Base-by-base conservation (phyloP, 2,113 vertebrate species). In the Percina caprodes region DNA sequence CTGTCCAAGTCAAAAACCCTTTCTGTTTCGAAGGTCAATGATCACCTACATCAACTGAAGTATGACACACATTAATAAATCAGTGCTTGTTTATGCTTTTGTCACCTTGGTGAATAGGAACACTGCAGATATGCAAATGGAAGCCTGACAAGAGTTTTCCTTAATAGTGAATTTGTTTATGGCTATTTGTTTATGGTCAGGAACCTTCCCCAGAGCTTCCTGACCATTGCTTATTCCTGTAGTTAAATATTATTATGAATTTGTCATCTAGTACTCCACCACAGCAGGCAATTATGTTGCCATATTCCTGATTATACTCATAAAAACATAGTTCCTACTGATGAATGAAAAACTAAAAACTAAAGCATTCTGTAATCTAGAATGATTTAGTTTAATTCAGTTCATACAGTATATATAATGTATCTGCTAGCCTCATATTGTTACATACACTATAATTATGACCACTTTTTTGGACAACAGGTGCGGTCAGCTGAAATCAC, bases 171-270 rank as follows among this genome's bases (percentile, higher is more conserved):
- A 92, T 94, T 92, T 90, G 91, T 84, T 89, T 92, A 75, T 39
- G 19, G 42, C 19, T 48, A 90, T 92, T 92, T 94, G 93, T 81
- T 87, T 93, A 88, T 77, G 87, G 89, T 88, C 77, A 69, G 83
- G 48, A 81, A 75, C 68, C 67, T 77, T 69, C 71, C 61, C 79
- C 45, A 1, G 48, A 10, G 70, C 78, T 86, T 88, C 88, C 77
- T 87, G 65, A 74, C 79, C 82, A 77, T 65, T 60, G 33, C 9
- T 54, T 11, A 69, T 71, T 74, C 30, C 30, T 69, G 15, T 81
- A 79, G 72, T 69, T 73, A 77, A 79, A 79, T 79, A 19, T 39
- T 35, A 21, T 79, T 67, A 18, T 74, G 14, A 78, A 39, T 67
- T 23, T 83, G n/a, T 16, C 26, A 42, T n/a, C 19, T 56, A 6